Evolutionary conservation across 2,797 vertebrate genomes (phyloP), one percentile per base, ranked within the genome.

Genomic region (Tangara arthus): DNA sequence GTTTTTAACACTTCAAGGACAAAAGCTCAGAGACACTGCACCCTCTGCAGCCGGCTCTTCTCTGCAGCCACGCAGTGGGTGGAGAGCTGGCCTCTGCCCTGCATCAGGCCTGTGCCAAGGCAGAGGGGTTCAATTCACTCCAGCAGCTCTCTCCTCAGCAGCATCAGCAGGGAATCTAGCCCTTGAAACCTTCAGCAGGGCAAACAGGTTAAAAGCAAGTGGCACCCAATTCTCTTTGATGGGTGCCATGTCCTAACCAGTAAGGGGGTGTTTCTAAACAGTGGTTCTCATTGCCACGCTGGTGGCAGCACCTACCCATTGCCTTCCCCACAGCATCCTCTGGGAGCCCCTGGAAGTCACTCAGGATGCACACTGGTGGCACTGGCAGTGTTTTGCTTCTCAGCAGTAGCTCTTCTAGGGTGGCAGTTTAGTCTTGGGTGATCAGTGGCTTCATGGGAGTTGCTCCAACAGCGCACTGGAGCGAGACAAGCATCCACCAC

Each of bases 1-100:
- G 69, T 69, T 91, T 89, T 95, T 92, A 96, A 97, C 94, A 91
- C 85, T 88, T 97, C 89, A 92, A 84, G 81, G 92, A 91, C 82
- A 89, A 88, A 95, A 89, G 91, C 95, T 95, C 91, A 81, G 82
- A 92, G 89, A 44, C 0, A 13, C 89, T 96, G 94, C 84, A 90
- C 64, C 71, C 87, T 88, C 83, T 35, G 52, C 84, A 90, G 60
- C 66, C 32, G 60, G 78, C 82, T 94, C 92, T 95, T 95, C 93
- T 90, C 65, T 94, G 97, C 50, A 69, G 94, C 39, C 11, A 11
- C 50, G 93, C 20, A 56, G 83, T 39, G 92, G 65, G 81, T 15
- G 44, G 44, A 82, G 69, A 72, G 53, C 59, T 42, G 26, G 61
- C 34, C 65, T 66, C 77, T 63, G 39, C 82, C 65, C 59, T 17